These are phyloP conservation scores for Ovis aries DNA, from an alignment of 2,113 vertebrate species.

Conservation along the genomic window DNA sequence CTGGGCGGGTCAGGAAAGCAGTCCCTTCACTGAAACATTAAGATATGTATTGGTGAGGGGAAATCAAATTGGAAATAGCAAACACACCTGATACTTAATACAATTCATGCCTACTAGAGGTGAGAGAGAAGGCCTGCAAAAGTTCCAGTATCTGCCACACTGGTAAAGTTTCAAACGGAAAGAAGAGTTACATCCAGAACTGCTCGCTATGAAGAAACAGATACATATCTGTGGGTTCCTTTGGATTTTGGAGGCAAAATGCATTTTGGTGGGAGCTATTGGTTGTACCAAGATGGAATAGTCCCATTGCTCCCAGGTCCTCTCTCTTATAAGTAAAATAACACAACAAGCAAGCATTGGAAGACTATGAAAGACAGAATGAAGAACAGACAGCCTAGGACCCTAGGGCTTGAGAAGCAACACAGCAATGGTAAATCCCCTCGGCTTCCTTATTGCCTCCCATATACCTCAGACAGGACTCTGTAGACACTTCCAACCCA, in stretches of 20 bases:
- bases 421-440: background rate
- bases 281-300: background rate
- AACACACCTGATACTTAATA: background rate
- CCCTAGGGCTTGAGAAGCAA: background rate
- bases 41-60: background rate
- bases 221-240: background rate
- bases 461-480: background rate
- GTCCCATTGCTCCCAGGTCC: background rate
- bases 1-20: background rate
- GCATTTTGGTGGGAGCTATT: background rate
- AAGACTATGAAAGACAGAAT: background rate
- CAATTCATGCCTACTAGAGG: background rate
- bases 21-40: background rate
- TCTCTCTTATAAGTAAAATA: background rate
- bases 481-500: background rate
- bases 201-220: background rate
- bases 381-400: background rate
- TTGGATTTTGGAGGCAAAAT: background rate
- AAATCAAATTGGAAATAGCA: background rate
- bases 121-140: background rate
- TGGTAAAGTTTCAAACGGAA: background rate
- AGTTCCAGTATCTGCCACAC: background rate
- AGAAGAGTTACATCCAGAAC: background rate
- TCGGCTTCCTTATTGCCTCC: background rate
- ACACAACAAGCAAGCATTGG: background rate